These are phyloP conservation scores for Periphyllus acericola DNA, from an alignment of 2,888 invertebrate species.

Conservation along the genomic window DNA sequence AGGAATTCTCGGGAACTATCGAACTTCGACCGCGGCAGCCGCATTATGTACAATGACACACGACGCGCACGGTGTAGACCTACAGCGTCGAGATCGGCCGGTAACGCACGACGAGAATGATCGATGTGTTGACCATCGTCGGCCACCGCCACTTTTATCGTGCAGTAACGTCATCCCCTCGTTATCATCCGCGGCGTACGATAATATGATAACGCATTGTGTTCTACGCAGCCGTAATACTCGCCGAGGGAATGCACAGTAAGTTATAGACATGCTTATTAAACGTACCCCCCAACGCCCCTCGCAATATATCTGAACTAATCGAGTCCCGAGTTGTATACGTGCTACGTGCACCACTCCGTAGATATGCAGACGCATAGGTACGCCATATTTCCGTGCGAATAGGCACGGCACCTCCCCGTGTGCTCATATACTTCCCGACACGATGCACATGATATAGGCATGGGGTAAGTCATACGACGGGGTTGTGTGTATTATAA, in stretches of 20 bases:
- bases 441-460: no score
- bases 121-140: conserved; percentile 1
- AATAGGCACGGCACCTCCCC: no score
- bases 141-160: background rate
- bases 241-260: no score
- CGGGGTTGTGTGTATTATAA: background rate
- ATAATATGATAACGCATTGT: background rate
- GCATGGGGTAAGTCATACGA: background rate
- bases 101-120: conserved; percentile 28
- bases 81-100: conserved; percentile 40
- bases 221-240: background rate
- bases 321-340: background rate
- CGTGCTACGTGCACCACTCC: no score
- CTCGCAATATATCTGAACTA: background rate
- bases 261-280: background rate
- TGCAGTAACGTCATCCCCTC: conserved; percentile 1
- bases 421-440: no score
- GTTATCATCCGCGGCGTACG: background rate
- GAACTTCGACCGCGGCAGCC: conserved; percentile 14
- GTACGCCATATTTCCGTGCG: background rate
- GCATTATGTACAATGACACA: background rate
- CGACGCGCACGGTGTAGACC: conserved; percentile 14
- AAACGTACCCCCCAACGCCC: background rate
- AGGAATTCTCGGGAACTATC: conserved; percentile 44
- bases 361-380: no score